Evolutionary conservation across 2,113 vertebrate genomes (phyloP).

Genomic region (Pelusios castaneus): DNA sequence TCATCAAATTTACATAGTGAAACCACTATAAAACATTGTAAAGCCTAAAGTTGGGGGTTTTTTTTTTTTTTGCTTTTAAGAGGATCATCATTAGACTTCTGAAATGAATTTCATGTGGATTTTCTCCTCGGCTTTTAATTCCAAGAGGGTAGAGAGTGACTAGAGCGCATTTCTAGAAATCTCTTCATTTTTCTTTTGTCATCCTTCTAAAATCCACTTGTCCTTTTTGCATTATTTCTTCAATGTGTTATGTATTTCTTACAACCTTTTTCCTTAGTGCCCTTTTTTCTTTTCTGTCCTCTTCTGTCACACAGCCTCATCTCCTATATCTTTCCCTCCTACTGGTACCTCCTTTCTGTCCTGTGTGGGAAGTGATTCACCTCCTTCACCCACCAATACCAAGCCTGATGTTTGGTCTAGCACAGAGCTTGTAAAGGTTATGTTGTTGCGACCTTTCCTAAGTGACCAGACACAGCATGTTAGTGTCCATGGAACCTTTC

Average conservation of each 20-base stretch:
- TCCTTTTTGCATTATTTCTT: slow-evolving; percentile 37
- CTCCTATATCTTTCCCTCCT: slow-evolving; percentile 84
- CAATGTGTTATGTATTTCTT: slow-evolving; percentile 54
- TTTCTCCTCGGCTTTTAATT: neutral
- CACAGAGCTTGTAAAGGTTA: slow-evolving; percentile 76
- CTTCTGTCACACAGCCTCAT: slow-evolving; percentile 82
- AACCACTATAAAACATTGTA: neutral
- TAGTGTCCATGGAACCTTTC: slow-evolving; percentile 84
- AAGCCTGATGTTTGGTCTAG: slow-evolving; percentile 77
- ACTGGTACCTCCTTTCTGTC: slow-evolving; percentile 86
- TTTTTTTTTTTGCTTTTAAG: no score
- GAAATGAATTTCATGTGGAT: neutral
- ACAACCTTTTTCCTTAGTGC: slow-evolving; percentile 78
- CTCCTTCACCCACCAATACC: slow-evolving; percentile 81
- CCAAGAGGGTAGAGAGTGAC: fast-evolving
- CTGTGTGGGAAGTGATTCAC: slow-evolving; percentile 81
- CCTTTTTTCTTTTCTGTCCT: slow-evolving; percentile 78
- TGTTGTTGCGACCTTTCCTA: slow-evolving; percentile 92
- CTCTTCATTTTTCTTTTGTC: neutral
- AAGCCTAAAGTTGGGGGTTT: neutral
- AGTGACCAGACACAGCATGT: slow-evolving; percentile 92
- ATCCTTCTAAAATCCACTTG: slow-evolving; percentile 18
- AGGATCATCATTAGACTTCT: neutral
- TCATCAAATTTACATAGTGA: neutral
- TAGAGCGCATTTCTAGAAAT: neutral